Evolutionary conservation across 2,797 vertebrate genomes (phyloP).

Genomic region (Poeciliopsis infans): DNA sequence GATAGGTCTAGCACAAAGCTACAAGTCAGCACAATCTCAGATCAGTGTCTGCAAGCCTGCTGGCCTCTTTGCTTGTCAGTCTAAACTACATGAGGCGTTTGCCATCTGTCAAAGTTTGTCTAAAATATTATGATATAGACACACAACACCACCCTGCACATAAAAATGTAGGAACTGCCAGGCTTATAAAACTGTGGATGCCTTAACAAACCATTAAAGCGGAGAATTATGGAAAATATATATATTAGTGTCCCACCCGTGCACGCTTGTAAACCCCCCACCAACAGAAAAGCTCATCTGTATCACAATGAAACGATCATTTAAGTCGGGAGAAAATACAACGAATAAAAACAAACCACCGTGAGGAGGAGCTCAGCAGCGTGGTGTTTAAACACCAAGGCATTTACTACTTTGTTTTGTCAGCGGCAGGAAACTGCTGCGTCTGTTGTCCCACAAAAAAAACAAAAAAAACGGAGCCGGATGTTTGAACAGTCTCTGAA

Average conservation of each 20-base stretch:
- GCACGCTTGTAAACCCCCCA: not conserved
- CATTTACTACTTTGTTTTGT: not conserved
- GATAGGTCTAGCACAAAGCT: not conserved
- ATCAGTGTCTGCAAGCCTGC: not conserved
- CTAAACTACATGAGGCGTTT: slow-evolving; percentile 29
- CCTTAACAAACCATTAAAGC: not conserved
- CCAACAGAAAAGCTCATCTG: not conserved
- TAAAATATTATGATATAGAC: not conserved
- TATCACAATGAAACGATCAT: not conserved
- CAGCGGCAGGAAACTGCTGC: slow-evolving; percentile 2
- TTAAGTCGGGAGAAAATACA: not conserved
- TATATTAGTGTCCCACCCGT: slow-evolving; percentile 9
- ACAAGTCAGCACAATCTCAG: slow-evolving; percentile 40
- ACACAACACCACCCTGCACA: not conserved
- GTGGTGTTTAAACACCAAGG: not conserved
- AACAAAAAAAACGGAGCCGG: slow-evolving; percentile 11
- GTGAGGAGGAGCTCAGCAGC: not conserved
- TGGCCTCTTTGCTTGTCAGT: not conserved
- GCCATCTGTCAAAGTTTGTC: slow-evolving; percentile 39
- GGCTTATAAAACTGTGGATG: not conserved
- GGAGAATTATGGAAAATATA: not conserved
- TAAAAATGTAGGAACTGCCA: not conserved
- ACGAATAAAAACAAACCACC: not conserved
- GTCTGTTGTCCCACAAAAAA: not conserved
- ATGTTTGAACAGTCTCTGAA: slow-evolving; percentile 28